Evolutionary conservation across 1,140 invertebrate genomes (phyloP).

Genomic region (Paramacrobiotus metropolitanus): DNA sequence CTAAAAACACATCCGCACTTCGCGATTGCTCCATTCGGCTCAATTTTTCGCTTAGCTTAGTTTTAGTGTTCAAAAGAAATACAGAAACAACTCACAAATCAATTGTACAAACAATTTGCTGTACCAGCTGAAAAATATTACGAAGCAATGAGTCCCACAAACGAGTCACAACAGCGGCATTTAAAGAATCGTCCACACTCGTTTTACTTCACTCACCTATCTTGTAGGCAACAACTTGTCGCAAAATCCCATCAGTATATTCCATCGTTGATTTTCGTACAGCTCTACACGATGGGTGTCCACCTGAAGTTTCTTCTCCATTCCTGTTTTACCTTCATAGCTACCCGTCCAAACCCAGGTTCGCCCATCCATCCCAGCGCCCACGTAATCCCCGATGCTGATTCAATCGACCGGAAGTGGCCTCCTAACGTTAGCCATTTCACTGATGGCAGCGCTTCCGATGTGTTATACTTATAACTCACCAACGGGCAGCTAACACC

Average conservation of each 20-base stretch:
- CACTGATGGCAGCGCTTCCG: not conserved
- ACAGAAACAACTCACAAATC: constrained; percentile 40
- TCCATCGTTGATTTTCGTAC: constrained; percentile 84
- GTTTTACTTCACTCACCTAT: constrained; percentile 36
- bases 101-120: too few species aligned
- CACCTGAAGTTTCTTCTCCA: constrained; percentile 3
- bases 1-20: too few species aligned
- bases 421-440: constrained; percentile 24
- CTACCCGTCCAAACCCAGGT: constrained; percentile 62
- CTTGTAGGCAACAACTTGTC: constrained; percentile 50
- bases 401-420: constrained; percentile 51
- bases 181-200: too few species aligned
- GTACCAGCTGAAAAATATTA: too few species aligned
- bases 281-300: constrained; percentile 39
- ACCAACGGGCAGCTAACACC: not conserved
- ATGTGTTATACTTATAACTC: not conserved
- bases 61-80: too few species aligned
- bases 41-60: too few species aligned
- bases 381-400: constrained; percentile 51
- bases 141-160: too few species aligned
- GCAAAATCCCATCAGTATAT: constrained; percentile 72
- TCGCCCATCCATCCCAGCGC: constrained; percentile 58
- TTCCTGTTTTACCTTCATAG: constrained; percentile 22
- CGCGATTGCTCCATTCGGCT: too few species aligned
- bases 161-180: too few species aligned